Evolutionary conservation across 30 jellyfish, hydroid and myxozoan genomes (phyloP).

Genomic region (Haliclystus octoradiatus): DNA sequence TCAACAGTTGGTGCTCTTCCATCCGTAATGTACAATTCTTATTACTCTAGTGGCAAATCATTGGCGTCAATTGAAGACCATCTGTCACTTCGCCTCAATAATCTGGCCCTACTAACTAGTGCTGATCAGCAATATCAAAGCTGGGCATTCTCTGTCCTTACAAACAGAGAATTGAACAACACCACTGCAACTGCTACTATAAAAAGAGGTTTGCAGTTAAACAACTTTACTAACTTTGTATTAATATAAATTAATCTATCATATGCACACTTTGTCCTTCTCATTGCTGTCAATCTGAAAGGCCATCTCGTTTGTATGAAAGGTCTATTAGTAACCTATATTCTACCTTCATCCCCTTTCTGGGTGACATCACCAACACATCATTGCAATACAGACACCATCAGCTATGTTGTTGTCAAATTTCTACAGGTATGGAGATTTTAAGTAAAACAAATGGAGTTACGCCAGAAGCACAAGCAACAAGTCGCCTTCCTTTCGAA

Average conservation of each 20-base stretch:
- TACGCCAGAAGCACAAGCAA: background rate
- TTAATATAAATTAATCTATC: too few species aligned
- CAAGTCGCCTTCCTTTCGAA: background rate
- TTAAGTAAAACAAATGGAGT: too few species aligned
- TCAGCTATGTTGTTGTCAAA: too few species aligned
- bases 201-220: background rate
- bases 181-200: background rate
- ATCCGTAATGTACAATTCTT: background rate
- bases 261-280: too few species aligned
- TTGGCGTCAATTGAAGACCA: background rate
- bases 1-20: background rate
- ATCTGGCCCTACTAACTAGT: background rate
- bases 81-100: background rate
- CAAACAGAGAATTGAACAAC: background rate
- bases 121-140: background rate
- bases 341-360: too few species aligned
- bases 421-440: too few species aligned
- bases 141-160: background rate
- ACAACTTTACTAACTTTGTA: background rate
- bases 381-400: too few species aligned
- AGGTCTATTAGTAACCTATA: too few species aligned
- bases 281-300: too few species aligned
- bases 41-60: background rate
- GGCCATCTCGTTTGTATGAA: too few species aligned
- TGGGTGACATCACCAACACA: too few species aligned